These are phyloP conservation scores for Nilaparvata lugens DNA, from an alignment of 1,140 invertebrate genomes.

Conservation along the genomic window DNA sequence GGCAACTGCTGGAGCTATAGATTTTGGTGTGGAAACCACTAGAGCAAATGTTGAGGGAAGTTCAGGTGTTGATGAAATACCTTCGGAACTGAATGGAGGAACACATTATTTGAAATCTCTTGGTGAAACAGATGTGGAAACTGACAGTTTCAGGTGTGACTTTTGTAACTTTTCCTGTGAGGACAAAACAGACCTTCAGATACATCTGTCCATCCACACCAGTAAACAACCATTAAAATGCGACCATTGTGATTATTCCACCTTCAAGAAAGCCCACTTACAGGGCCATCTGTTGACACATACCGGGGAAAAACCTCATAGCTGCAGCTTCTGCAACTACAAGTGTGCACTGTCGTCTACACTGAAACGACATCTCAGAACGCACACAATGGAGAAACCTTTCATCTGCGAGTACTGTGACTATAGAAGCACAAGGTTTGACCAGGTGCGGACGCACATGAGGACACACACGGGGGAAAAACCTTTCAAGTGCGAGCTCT, in stretches of 20 bases:
- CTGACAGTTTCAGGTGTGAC: no score
- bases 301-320: conserved; percentile 1
- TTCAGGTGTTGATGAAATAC: no score
- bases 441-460: background rate
- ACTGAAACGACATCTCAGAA: background rate
- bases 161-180: conserved; percentile 1
- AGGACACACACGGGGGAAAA: background rate
- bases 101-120: no score
- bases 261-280: background rate
- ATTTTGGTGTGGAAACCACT: no score
- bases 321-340: background rate
- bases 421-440: no score
- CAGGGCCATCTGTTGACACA: background rate
- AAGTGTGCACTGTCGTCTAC: no score
- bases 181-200: conserved; percentile 26
- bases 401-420: conserved; percentile 2
- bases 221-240: background rate
- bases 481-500: background rate
- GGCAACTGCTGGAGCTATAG: no score
- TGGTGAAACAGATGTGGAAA: no score
- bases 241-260: background rate
- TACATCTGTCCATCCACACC: background rate
- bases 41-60: no score
- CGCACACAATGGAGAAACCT: background rate
- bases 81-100: no score